phyloP scores from a whole-genome alignment of 2,797 vertebrate species.

The Parauchenoglanis ngamensis region DNA sequence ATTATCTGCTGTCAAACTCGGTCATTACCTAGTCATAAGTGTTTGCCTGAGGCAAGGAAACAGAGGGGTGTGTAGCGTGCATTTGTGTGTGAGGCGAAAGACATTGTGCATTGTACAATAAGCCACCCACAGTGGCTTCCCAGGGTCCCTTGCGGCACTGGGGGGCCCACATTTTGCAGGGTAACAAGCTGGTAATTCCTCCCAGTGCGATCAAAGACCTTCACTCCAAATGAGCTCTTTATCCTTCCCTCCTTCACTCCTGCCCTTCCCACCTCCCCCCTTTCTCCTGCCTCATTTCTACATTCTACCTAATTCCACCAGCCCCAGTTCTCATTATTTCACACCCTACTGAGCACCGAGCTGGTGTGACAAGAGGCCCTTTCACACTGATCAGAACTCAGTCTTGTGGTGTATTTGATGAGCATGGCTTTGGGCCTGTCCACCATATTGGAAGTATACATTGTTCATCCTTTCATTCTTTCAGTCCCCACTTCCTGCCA shows the following conservation, averaged over 20 bases:
- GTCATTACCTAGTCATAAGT: constrained; percentile 20
- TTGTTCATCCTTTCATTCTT: not conserved
- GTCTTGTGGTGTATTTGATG: constrained; percentile 12
- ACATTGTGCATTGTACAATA: constrained; percentile 52
- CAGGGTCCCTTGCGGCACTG: constrained; percentile 55
- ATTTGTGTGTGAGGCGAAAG: constrained; percentile 30
- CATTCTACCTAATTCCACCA: constrained; percentile 58
- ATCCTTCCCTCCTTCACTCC: constrained; percentile 43
- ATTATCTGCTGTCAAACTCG: constrained; percentile 22
- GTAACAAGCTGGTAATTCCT: constrained; percentile 71
- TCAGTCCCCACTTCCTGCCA: constrained; percentile 8
- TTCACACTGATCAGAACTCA: constrained; percentile 4
- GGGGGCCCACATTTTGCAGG: constrained; percentile 58
- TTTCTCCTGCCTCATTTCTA: constrained; percentile 49
- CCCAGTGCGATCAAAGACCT: constrained; percentile 72
- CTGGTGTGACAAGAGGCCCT: not conserved
- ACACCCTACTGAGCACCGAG: constrained; percentile 34
- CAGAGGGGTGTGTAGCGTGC: constrained; percentile 15
- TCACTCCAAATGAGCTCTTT: constrained; percentile 51
- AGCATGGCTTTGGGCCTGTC: not conserved
- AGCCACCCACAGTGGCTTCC: constrained; percentile 58
- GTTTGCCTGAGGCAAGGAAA: constrained; percentile 28
- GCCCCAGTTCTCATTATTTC: constrained; percentile 65
- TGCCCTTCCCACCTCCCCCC: constrained; percentile 42
- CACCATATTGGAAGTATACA: not conserved